Percentiles rank a stretch among this genome's conserved stretches.
phyloP scores from a whole-genome alignment of 2,797 vertebrate genomes.

The Taeniopygia guttata region DNA sequence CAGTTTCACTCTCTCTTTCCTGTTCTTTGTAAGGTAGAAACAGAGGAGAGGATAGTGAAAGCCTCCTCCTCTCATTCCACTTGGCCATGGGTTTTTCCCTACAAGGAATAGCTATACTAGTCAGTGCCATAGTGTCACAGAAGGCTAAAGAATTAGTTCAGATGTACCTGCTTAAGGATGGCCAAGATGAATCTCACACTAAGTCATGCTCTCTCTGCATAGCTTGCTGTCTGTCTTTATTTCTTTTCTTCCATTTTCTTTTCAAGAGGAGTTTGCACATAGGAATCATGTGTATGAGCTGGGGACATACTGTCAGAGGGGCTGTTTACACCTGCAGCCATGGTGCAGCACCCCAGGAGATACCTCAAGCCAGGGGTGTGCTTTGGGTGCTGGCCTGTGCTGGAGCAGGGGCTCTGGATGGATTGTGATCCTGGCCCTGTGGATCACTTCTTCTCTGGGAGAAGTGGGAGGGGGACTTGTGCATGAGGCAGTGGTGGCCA shows the following conservation, averaged over 20 bases:
- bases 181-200: rapidly evolving
- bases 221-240: background rate
- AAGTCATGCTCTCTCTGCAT: background rate
- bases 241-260: background rate
- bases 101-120: too few species aligned
- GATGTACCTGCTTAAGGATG: background rate
- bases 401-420: background rate
- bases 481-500: background rate
- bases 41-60: background rate
- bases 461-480: background rate
- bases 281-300: background rate
- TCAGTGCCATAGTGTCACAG: background rate
- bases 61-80: background rate
- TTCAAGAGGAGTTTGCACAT: background rate
- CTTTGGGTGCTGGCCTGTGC: background rate
- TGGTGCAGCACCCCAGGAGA: background rate
- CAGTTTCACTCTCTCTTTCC: background rate
- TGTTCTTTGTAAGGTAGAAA: background rate
- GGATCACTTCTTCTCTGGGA: background rate
- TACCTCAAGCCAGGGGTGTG: background rate
- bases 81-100: background rate
- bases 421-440: background rate
- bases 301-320: background rate
- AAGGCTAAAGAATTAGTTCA: background rate
- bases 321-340: background rate